Evolutionary conservation across 1,140 invertebrate species (phyloP), one percentile per base, ranked within the genome.

Genomic region (Drosophila sturtevanti): DNA sequence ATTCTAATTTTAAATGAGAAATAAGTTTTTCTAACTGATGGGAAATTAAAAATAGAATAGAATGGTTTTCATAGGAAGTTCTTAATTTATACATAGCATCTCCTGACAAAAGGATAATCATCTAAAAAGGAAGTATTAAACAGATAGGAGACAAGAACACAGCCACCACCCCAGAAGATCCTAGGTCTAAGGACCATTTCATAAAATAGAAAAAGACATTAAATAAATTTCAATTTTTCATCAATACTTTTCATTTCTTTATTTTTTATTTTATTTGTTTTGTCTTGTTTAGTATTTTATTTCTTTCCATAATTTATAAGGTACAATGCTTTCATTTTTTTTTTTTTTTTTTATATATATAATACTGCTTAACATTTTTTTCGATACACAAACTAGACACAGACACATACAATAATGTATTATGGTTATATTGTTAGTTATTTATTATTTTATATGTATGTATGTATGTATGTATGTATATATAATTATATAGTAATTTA

Each of bases 321-420:
- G 82, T 87, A 87, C 82, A 87, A 79, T 87, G 81, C 64, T 65
- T 87, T 87, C 62, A 16, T 65, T 63, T 41, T 77, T 24, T 24
- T 35, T 76, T 69, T 76, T 63, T 77, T 77, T 55, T 38, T 63
- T 76, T 76, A 62, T 60, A 69, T 79, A 68, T 60, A 63, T 85
- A 85, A 85, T 85, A 85, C 81, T 85, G 77, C 58, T 86, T 81
- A 63, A 77, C 61, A 69, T 79, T 84, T 66, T 66, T 48, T 18
- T 76, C n/a, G 74, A 71, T 68, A 82, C 69, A 72, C 68, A 70
- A 77, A 72, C 67, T 75, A 74, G 70, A 86, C 67, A 74, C 69
- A 63, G 72, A 81, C 61, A 72, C 69, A 63, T 61, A 58, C 56
- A 77, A 55, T n/a, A 67, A 48, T 7, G 7, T 48, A 21, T 48